Base-by-base conservation (phyloP, 2,113 vertebrate genomes). In the Balaeniceps rex region DNA sequence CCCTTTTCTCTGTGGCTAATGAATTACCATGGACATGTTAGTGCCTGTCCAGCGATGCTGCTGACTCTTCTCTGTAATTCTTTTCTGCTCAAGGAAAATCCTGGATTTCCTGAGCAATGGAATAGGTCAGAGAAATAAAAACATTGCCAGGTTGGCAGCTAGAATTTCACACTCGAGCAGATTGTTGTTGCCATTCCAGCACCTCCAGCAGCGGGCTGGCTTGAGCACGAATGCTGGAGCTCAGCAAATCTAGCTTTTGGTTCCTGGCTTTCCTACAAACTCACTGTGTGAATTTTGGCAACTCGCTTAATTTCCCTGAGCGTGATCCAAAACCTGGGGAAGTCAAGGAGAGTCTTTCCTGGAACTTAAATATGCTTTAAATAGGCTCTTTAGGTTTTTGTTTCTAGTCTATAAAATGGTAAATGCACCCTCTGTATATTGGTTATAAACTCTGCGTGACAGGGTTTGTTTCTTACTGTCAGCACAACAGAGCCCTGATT, bases 161-260 rank as follows among this genome's bases (percentile, higher is more conserved):
- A 60, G 65, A 68, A 52, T 93, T 94, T 96, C 74, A 47, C 91
- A 89, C 84, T 71, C 0, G 3, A 89, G 87, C 95, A 96, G 94
- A 95, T 95, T 95, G 91, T 91, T 82, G 93, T 34, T 95, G 91
- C 87, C 91, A 61, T 85, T 91, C 87, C 89, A 95, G 93, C 74
- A 93, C 89, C 94, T 96, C 88, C 83, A 92, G 64, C 93, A 81
- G 29, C 0, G 3, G 77, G 61, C 64, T 75, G 95, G 88, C 85
- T 85, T 63, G 19, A 63, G 91, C n/a, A 58, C 0, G 1, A 78
- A 28, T 81, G 60, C 77, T 93, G 81, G 69, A 74, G 24, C 65
- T 79, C 25, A 26, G 87, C 77, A 96, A 83, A 92, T 36, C 76
- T 70, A 64, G 72, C 33, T 72, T 55, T 68, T 55, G 83, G 34